These are phyloP conservation scores for Cerceris ruficornis DNA, from an alignment of 2,888 invertebrate genomes.

Conservation along the genomic window DNA sequence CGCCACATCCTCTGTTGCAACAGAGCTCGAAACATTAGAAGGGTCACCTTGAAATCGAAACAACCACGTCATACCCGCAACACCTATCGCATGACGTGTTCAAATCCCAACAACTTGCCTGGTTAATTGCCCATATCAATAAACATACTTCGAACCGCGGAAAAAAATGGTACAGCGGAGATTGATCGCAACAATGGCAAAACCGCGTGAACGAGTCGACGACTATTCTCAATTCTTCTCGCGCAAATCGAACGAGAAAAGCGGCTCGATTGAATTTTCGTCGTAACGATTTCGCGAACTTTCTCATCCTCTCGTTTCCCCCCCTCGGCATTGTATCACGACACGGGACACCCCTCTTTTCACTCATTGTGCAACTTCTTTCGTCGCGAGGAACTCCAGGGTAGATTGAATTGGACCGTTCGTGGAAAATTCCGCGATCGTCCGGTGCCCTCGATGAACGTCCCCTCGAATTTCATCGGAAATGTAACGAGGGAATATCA, in stretches of 20 bases:
- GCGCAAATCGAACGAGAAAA: constrained; percentile 5
- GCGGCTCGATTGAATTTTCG: constrained; percentile 6
- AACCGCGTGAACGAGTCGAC: neutral
- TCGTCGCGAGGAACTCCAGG: neutral
- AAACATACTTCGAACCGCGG: too few relatives aligned
- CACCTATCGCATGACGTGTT: too few relatives aligned
- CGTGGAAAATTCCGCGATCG: too few relatives aligned
- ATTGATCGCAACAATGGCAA: constrained; percentile 9
- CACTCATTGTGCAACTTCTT: neutral
- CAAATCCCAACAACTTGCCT: too few relatives aligned
- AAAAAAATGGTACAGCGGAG: neutral
- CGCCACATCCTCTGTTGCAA: too few relatives aligned
- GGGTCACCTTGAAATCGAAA: too few relatives aligned
- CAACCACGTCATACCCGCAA: too few relatives aligned
- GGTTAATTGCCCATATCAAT: too few relatives aligned
- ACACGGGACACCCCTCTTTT: neutral
- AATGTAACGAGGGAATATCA: neutral
- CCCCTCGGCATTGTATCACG: neutral
- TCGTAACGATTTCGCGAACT: constrained; percentile 15
- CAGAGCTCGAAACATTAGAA: too few relatives aligned
- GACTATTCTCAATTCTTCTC: neutral
- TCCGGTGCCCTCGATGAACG: too few relatives aligned
- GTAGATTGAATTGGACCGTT: too few relatives aligned
- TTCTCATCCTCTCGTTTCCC: neutral
- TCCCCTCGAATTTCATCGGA: neutral